Conservation (phyloP, 2,113 vertebrate genomes). For the Falcunculus frontatus region DNA sequence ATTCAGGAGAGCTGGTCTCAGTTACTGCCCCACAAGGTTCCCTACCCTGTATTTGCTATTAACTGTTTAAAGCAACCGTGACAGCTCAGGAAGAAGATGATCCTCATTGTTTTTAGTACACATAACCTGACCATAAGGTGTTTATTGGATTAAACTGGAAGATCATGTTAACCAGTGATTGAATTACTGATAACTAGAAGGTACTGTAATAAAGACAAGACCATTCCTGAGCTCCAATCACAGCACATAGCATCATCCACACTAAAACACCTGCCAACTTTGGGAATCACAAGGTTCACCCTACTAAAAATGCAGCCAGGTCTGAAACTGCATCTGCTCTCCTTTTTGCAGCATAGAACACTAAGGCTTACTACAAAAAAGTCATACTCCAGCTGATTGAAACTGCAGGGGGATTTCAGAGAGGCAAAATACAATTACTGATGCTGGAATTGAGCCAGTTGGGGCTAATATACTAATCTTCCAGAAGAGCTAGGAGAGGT, state of each 20-base stretch:
- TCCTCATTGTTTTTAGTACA: not conserved
- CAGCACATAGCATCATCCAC: not conserved
- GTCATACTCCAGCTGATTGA: not conserved
- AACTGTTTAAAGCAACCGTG: not conserved
- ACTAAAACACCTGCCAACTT: not conserved
- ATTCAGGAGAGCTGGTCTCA: not conserved
- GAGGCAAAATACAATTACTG: constrained; percentile 31
- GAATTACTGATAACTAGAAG: constrained; percentile 48
- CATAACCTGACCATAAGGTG: constrained; percentile 46
- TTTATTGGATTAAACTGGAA: constrained; percentile 57
- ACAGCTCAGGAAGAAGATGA: not conserved
- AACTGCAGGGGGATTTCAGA: not conserved
- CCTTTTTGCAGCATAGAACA: not conserved
- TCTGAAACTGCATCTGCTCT: not conserved
- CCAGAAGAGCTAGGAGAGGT: not conserved
- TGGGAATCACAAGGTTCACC: not conserved
- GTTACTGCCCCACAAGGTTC: not conserved
- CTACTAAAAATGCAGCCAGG: not conserved
- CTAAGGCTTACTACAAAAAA: not conserved
- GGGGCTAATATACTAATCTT: constrained; percentile 14
- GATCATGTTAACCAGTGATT: constrained; percentile 56
- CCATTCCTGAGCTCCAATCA: not conserved
- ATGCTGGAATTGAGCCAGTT: not conserved
- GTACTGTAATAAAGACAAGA: constrained; percentile 4
- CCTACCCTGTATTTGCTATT: not conserved